Evolutionary conservation across 2,113 vertebrate genomes (phyloP), one percentile per base, ranked within the genome.

Genomic region (Coracopsis vasa): DNA sequence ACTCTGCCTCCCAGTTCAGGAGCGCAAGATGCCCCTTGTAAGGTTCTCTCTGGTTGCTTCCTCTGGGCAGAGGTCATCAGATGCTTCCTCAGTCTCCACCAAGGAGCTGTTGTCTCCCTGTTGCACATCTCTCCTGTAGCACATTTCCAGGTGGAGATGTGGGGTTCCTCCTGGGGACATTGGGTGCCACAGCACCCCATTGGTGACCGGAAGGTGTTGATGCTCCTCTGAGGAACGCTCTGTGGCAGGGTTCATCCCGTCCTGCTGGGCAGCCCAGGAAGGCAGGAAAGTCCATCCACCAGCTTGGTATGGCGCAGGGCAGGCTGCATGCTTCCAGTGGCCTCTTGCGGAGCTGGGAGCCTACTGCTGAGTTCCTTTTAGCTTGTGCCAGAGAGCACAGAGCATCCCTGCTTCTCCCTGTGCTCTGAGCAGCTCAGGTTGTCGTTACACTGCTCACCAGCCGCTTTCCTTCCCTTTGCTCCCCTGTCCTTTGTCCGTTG

Each of bases 201-300:
- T 25, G 19, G 66, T 6, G 54, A 29, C 75, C 64, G 85, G 9
- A 39, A 60, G 78, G 23, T 15, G 67, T 2, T 85, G 91, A 3
- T 5, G 41, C 14, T 15, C n/a, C 47, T 61, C 61, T 24, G 74
- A 80, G 81, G 79, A 67, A 45, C 23, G 24, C 90, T 91, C 77
- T 7, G 45, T 10, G 51, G 56, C 86, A 56, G 95, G 90, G 16
- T 33, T n/a, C 19, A 16, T 31, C 92, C 11, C 16, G 53, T 62
- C 53, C 86, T 86, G 94, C 94, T 83, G 80, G 24, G 16, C 92
- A 80, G 96, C 95, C 91, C 90, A 70, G 92, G 15, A 39, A 54
- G 73, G 91, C 92, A 91, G 93, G 83, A 60, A 60, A 23, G 88
- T 35, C 2, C 4, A 10, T 44, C 6, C 13, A 13, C 78, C 31